Percentiles rank a stretch among this genome's conserved stretches.
These are phyloP conservation scores for Agapornis canus DNA, from an alignment of 2,797 vertebrate species.

Conservation along the genomic window DNA sequence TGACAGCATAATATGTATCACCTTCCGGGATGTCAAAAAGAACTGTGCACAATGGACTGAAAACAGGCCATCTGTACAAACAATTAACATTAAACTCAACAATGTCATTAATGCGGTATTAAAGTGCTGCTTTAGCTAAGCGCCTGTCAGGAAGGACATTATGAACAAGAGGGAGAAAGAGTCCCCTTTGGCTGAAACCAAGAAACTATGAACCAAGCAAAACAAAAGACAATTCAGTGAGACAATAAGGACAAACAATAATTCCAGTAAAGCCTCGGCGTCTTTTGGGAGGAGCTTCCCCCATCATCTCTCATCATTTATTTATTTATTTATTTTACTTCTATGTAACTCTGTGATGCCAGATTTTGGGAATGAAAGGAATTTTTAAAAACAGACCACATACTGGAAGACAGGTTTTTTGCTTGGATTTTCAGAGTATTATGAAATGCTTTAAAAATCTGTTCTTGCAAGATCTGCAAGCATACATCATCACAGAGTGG, in stretches of 20 bases:
- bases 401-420: neutral
- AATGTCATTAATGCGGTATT: conserved; percentile 26
- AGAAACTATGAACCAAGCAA: neutral
- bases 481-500: neutral
- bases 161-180: neutral
- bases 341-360: neutral
- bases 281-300: neutral
- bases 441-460: neutral
- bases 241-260: neutral
- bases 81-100: neutral
- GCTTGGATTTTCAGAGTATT: neutral
- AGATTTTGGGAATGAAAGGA: neutral
- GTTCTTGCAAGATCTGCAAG: neutral
- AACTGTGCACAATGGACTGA: conserved; percentile 29
- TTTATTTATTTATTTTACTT: neutral
- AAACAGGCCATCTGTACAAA: conserved; percentile 25
- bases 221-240: neutral
- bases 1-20: neutral
- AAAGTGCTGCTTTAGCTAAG: neutral
- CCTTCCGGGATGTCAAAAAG: neutral
- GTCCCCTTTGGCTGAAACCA: neutral
- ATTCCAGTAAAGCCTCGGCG: accelerated
- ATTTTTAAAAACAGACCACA: neutral
- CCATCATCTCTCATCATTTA: neutral
- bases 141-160: neutral